These are phyloP conservation scores for Eurypyga helias DNA, from an alignment of 2,113 vertebrate species.

Conservation along the genomic window DNA sequence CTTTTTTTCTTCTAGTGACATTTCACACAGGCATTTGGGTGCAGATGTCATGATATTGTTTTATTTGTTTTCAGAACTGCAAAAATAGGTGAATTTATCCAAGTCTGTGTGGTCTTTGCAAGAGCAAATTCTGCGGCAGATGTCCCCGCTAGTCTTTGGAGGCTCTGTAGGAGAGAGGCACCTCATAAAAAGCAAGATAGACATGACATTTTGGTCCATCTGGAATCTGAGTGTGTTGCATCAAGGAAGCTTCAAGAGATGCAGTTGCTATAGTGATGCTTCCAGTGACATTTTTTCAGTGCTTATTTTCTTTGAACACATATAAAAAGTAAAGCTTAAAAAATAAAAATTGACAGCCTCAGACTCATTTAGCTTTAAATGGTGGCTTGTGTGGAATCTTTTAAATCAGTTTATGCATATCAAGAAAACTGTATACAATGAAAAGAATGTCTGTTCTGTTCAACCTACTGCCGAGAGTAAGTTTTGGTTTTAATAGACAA, in stretches of 20 bases:
- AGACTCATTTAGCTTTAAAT: slow-evolving; percentile 20
- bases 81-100: background rate
- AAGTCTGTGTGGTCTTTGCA: background rate
- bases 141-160: slow-evolving; percentile 32
- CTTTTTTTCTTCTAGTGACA: background rate
- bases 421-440: background rate
- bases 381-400: background rate
- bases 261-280: slow-evolving; percentile 63
- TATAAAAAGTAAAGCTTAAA: slow-evolving; percentile 26
- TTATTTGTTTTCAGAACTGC: slow-evolving; percentile 7
- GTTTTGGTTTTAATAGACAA: background rate
- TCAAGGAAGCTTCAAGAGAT: slow-evolving; percentile 36
- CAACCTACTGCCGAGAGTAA: background rate
- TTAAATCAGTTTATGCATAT: background rate
- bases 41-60: background rate
- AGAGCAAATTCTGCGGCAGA: slow-evolving; percentile 13
- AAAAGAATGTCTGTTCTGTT: background rate
- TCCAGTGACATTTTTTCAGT: slow-evolving; percentile 36
- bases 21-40: background rate
- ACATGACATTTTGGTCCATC: slow-evolving; percentile 54
- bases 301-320: slow-evolving; percentile 27
- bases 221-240: slow-evolving; percentile 18
- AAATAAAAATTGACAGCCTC: slow-evolving; percentile 9
- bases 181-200: slow-evolving; percentile 43
- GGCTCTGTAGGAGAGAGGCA: slow-evolving; percentile 5